Evolutionary conservation across 2,888 invertebrate species (phyloP).

Genomic region (Opisthograptis luteolata): DNA sequence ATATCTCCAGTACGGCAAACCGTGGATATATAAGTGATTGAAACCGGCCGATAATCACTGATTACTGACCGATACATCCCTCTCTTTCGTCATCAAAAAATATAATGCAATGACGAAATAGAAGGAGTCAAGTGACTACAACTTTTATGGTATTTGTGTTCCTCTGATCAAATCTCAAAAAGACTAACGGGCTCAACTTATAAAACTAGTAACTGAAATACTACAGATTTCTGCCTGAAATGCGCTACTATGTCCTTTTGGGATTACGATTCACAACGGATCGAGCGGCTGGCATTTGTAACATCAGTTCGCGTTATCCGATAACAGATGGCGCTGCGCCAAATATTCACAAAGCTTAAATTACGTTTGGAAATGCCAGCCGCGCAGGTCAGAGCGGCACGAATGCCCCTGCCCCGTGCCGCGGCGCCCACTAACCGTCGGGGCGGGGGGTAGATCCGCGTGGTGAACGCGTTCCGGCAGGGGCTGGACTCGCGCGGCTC

Average conservation of each 20-base stretch:
- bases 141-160: constrained; percentile 42
- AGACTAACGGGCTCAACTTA: constrained; percentile 2
- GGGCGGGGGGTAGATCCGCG: constrained; percentile 95
- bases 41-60: constrained; percentile 26
- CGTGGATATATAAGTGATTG: no score
- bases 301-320: constrained; percentile 2
- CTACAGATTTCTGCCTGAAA: background rate
- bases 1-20: no score
- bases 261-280: background rate
- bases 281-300: constrained; percentile 23
- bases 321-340: background rate
- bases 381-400: constrained; percentile 35
- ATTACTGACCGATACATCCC: constrained; percentile 10
- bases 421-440: constrained; percentile 12
- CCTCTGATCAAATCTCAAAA: constrained; percentile 42
- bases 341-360: background rate
- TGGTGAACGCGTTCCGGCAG: constrained; percentile 99
- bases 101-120: constrained; percentile 15
- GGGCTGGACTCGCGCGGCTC: constrained; percentile 98
- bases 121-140: constrained; percentile 27
- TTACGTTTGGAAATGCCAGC: constrained; percentile 22
- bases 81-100: constrained; percentile 11
- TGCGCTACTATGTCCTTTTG: constrained; percentile 15
- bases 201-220: background rate
- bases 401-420: constrained; percentile 14